Base-by-base conservation (phyloP, 2,797 vertebrate species). In the Myotis vivesi region DNA sequence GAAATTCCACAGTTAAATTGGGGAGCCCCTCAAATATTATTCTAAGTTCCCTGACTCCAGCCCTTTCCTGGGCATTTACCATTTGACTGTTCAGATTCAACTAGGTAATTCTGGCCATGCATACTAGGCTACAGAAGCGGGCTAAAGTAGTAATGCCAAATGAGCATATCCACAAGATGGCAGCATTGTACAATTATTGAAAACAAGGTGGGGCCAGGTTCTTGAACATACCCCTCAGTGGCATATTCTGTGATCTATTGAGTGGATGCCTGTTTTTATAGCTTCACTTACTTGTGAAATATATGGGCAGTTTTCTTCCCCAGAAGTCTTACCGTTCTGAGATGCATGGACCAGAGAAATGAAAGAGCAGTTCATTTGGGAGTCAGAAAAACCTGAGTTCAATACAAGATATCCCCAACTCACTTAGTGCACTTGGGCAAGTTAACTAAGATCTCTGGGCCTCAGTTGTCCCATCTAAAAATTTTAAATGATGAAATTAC, bases 161-260 rank as follows among this genome's bases (percentile, higher is more conserved):
- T 84, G 20, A 64, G 4, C 33, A 57, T 7, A 13, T 22, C 96
- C 97, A 95, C 93, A 55, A 95, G 97, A 72, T 96, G 97, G 97
- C 97, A 97, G 95, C 62, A 95, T 92, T 88, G 95, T 57, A 94
- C 79, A 90, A 93, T 16, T 62, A 66, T 38, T 87, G 75, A 77
- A 94, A 94, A 79, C 33, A 23, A 69, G 22, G 20, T 1, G 3
- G 2, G 0, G 1, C 5, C 41, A 25, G 30, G 8, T 75, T 86
- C 69, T 76, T 57, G 13, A 71, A 36, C 20, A 17, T 33, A 46
- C 20, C 8, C 12, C 79, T 88, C 44, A 59, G 30, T 59, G 30
- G 59, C 36, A 33, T 72, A 30, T 72, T 94, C 55, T 17, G 25
- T 23, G 83, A 89, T 75, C 49, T 83, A 51, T 49, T 92, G 87